phyloP scores from a whole-genome alignment of 2,888 invertebrate species.

The Protodeltote pygarga region DNA sequence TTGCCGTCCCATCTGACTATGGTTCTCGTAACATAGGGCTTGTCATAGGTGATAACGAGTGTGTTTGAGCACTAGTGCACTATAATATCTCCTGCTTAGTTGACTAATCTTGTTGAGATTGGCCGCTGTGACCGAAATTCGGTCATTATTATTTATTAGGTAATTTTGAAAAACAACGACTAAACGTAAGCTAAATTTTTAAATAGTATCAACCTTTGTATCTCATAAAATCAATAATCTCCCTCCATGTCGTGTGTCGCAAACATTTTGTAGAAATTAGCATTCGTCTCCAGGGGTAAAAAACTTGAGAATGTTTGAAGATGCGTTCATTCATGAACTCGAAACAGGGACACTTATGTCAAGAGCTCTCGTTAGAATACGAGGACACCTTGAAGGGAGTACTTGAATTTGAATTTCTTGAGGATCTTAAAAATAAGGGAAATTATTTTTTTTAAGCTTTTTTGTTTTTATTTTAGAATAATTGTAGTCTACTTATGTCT shows the following conservation, averaged over 20 bases:
- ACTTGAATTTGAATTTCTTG: slow-evolving; percentile 27
- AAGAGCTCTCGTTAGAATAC: slow-evolving; percentile 18
- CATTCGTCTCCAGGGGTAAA: slow-evolving; percentile 24
- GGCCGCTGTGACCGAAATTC: too few species aligned
- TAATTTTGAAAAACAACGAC: too few species aligned
- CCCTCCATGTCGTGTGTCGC: neutral
- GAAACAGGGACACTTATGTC: slow-evolving; percentile 17
- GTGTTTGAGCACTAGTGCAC: too few species aligned
- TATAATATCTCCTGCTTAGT: too few species aligned
- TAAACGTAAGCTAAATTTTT: too few species aligned
- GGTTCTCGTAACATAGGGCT: too few species aligned
- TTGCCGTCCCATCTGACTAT: too few species aligned
- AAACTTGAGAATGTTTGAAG: slow-evolving; percentile 33
- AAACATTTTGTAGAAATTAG: slow-evolving; percentile 24
- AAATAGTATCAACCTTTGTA: too few species aligned
- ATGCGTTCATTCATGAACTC: slow-evolving; percentile 37
- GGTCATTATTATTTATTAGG: too few species aligned
- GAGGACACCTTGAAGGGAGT: slow-evolving; percentile 11
- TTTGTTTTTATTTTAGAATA: neutral
- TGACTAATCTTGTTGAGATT: too few species aligned
- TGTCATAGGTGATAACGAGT: too few species aligned
- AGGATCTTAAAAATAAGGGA: slow-evolving; percentile 5
- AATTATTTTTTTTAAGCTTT: slow-evolving; percentile 2
- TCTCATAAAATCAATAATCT: neutral
- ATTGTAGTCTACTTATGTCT: neutral